Evolutionary conservation across 2,797 vertebrate genomes (phyloP).

Genomic region (Sparus aurata): DNA sequence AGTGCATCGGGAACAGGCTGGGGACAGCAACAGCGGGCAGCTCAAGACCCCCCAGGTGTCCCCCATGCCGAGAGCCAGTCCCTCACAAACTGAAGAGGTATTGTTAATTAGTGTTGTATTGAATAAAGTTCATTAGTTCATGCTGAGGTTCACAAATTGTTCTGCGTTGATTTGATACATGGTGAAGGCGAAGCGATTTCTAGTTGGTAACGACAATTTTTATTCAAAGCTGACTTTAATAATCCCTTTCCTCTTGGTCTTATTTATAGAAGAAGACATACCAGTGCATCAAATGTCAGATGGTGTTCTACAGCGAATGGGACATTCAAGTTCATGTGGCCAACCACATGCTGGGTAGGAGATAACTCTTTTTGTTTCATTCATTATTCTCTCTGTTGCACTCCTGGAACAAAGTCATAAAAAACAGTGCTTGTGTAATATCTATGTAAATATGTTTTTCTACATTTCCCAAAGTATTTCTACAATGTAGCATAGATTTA

Average conservation of each 20-base stretch:
- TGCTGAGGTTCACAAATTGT: background rate
- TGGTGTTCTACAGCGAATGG: slow-evolving; percentile 99
- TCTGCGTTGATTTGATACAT: background rate
- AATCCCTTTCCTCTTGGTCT: slow-evolving; percentile 11
- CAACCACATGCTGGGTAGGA: slow-evolving; percentile 99
- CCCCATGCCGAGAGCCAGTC: slow-evolving; percentile 97
- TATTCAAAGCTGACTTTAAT: slow-evolving; percentile 14
- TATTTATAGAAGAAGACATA: slow-evolving; percentile 98
- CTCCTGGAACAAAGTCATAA: slow-evolving; percentile 52
- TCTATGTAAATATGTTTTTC: slow-evolving; percentile 46
- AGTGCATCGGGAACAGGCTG: slow-evolving; percentile 92
- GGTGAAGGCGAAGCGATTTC: background rate
- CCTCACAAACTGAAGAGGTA: slow-evolving; percentile 99
- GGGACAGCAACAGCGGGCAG: slow-evolving; percentile 91
- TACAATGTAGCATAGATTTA: slow-evolving; percentile 36
- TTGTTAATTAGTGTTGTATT: slow-evolving; percentile 15
- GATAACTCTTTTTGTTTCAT: slow-evolving; percentile 45
- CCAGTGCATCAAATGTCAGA: slow-evolving; percentile 99
- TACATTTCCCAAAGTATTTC: slow-evolving; percentile 46
- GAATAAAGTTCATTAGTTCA: slow-evolving; percentile 16
- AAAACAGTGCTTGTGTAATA: slow-evolving; percentile 48
- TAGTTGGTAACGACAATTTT: background rate
- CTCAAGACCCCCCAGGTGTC: slow-evolving; percentile 97
- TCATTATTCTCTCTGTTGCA: slow-evolving; percentile 54
- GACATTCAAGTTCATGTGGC: slow-evolving; percentile 99